Evolutionary conservation across 2,888 invertebrate species (phyloP), one percentile per base, ranked within the genome.

Genomic region (Apamea crenata): DNA sequence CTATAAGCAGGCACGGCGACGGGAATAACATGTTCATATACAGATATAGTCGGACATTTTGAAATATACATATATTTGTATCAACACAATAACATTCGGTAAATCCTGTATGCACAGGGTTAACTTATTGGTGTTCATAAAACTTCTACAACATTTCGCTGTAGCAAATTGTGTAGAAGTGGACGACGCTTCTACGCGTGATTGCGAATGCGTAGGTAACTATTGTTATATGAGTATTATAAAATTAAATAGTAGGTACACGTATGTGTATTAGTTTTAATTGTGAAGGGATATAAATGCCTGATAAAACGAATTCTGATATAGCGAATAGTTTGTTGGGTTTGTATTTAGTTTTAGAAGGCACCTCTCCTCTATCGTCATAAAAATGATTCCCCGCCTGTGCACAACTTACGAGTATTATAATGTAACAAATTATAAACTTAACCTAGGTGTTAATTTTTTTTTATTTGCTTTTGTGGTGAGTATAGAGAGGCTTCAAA

Each of bases 21-120:
- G 87, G 88, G 89, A 92, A 91, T 90, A 89, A 90, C 90, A 87
- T 89, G 88, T 89, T 86, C 86, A 86, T 84, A 86, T 82, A 86
- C 85, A 85, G 78, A 86, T 80, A 78, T 83, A 84, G 72, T 69
- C 72, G 56, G 78, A 80, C 81, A 77, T 78, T 83, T 84, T 82
- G 67, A 82, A 78, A 78, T 80, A 84, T 79, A 78, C 71, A 66
- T 73, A 66, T 73, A 74, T 81, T 78, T 83, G 65, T 86, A 77
- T 81, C 67, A 72, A 82, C 53, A 56, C 32, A 78, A 77, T 79
- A 78, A 75, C 29, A 82, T 85, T 83, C 40, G 68, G 78, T 79
- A 69, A 73, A 80, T 59, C 66, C 77, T 59, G 47, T 65, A 32
- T 47, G 69, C 66, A 74, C 61, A 70, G 70, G 59, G 65, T 63